Base-by-base conservation (phyloP, 2,113 vertebrate species). In the Terrapene triunguis region DNA sequence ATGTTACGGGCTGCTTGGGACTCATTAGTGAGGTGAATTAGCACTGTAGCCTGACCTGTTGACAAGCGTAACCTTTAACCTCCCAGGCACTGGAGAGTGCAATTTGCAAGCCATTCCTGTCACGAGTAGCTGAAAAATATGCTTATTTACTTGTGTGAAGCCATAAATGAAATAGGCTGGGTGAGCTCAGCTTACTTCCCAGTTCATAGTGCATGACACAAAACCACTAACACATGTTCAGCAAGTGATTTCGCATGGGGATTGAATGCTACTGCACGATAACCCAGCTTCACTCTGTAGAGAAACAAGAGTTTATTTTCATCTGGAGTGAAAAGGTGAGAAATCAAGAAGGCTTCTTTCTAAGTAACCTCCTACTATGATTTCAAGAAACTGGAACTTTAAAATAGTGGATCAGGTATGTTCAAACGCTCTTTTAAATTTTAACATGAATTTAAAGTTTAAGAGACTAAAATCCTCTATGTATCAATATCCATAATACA, bases 51-150 rank as follows among this genome's bases (percentile, higher is more conserved):
- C 93, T 90, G 95, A 98, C 97, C 97, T 97, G 95, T 94, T 97
- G 97, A 97, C 96, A 96, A 97, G 94, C 84, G 90, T 96, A 96
- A 94, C 96, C 97, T 98, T 95, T 97, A 95, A 96, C 97, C 97
- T 94, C 85, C 85, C 84, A 96, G 72, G 94, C 97, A 97, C 92
- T 57, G 85, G 91, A 8, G 94, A 94, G 87, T 95, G 96, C 96
- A 97, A 97, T 97, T 97, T 97, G 97, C 96, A 96, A 96, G 96
- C 94, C 92, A 86, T 95, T 92, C 92, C 69, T 95, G 93, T 95
- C 97, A 89, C 32, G 92, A 97, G 96, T 93, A 95, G 93, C 92
- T 94, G 94, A 95, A 96, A 91, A 94, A 94, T 91, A 94, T 96
- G 92, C 89, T 97, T 97, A 97, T 98, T 97, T 97, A 95, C 94